Conservation (phyloP, 2,888 invertebrate genomes). For the Coenonympha glycerion region DNA sequence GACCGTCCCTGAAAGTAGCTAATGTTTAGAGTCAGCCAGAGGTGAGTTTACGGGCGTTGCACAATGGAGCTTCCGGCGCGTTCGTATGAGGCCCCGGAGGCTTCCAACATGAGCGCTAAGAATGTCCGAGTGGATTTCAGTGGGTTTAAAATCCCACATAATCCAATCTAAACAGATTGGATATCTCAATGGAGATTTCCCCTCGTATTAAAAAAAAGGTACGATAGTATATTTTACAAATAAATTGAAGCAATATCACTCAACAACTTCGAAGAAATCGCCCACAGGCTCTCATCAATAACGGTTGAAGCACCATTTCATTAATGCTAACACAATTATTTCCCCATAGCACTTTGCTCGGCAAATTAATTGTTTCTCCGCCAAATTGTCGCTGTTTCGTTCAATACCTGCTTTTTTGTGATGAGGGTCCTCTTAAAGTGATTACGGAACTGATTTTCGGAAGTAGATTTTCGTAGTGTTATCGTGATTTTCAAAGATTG, state of each 20-base stretch:
- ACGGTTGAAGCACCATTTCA: constrained; percentile 31
- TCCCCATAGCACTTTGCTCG: constrained; percentile 45
- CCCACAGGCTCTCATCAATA: not conserved
- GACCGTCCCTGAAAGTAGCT: too few species aligned
- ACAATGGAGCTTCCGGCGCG: too few species aligned
- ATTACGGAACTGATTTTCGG: constrained; percentile 41
- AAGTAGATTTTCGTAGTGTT: constrained; percentile 24
- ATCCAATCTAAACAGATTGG: too few species aligned
- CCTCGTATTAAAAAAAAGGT: too few species aligned
- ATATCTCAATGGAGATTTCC: too few species aligned
- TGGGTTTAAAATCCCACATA: too few species aligned
- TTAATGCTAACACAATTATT: constrained; percentile 51
- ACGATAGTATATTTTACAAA: too few species aligned
- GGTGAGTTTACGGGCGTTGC: too few species aligned
- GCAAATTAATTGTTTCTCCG: constrained; percentile 46
- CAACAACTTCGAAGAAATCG: not conserved
- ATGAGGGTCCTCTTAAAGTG: constrained; percentile 56
- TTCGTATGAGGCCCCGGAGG: too few species aligned
- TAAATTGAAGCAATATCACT: not conserved
- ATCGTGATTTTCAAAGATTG: not conserved
- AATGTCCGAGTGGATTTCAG: too few species aligned
- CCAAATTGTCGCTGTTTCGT: constrained; percentile 61
- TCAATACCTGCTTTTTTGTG: constrained; percentile 52
- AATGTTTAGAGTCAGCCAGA: too few species aligned
- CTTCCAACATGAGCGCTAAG: too few species aligned